Conservation (phyloP, 2,797 vertebrate genomes). For the Pipistrellus nathusii region DNA sequence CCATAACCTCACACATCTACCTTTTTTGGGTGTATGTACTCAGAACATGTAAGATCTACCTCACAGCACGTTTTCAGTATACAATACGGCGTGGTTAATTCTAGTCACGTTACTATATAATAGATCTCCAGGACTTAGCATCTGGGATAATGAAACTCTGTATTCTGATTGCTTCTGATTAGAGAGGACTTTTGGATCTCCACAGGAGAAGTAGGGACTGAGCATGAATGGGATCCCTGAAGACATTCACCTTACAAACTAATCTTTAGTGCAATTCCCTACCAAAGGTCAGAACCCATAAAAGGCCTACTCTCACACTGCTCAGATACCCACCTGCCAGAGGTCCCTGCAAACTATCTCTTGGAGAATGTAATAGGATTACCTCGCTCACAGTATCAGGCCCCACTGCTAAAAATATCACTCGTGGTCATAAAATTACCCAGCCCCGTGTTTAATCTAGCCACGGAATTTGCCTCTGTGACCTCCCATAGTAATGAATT, state of each 20-base stretch:
- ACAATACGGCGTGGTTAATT: not conserved
- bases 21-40: not conserved
- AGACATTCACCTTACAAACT: not conserved
- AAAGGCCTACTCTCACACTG: not conserved
- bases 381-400: constrained; percentile 1
- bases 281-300: not conserved
- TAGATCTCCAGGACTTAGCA: not conserved
- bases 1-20: not conserved
- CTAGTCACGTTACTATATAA: not conserved
- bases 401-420: constrained; percentile 70
- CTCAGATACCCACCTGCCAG: not conserved
- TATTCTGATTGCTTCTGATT: not conserved
- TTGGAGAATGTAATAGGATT: not conserved
- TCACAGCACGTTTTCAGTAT: not conserved
- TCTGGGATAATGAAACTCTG: not conserved
- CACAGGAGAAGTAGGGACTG: not conserved
- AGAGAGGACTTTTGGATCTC: not conserved
- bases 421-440: constrained; percentile 69
- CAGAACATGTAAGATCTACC: not conserved
- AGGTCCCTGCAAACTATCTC: not conserved
- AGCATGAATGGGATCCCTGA: not conserved
- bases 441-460: constrained; percentile 71
- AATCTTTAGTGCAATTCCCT: not conserved
- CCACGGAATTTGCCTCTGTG: constrained; percentile 74
- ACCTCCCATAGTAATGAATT: constrained; percentile 77